Conservation (phyloP, 1,140 invertebrate species). For the Drosophila willistoni region DNA sequence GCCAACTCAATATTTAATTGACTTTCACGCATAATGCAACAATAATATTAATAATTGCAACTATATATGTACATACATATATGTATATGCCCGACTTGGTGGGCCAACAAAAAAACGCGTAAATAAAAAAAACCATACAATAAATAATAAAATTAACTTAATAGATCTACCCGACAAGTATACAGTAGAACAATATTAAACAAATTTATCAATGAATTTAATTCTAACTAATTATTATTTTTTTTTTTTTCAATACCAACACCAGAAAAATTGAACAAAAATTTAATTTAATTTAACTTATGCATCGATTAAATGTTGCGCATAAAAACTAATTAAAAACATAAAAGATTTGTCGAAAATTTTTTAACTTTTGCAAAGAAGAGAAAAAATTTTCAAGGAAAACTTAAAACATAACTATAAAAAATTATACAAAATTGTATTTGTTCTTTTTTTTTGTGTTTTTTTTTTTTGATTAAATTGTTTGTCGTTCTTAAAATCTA, state of each 20-base stretch:
- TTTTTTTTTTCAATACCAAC: constrained; percentile 35
- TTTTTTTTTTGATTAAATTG: constrained; percentile 68
- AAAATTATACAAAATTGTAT: not conserved
- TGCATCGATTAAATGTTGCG: constrained; percentile 24
- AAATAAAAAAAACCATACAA: constrained; percentile 6
- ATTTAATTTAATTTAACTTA: constrained; percentile 29
- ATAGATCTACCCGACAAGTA: constrained; percentile 51
- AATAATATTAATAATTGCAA: constrained; percentile 31
- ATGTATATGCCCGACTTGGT: not conserved
- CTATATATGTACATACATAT: not conserved
- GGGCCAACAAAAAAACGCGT: constrained; percentile 18
- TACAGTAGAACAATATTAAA: constrained; percentile 31
- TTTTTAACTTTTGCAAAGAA: constrained; percentile 63
- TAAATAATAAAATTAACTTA: constrained; percentile 56
- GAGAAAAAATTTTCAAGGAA: constrained; percentile 76
- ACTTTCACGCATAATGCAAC: constrained; percentile 28
- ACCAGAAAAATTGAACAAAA: constrained; percentile 36
- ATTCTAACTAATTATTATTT: not conserved
- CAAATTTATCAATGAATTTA: constrained; percentile 21
- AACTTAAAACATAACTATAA: constrained; percentile 48
- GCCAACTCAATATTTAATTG: constrained; percentile 34
- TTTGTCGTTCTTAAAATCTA: constrained; percentile 35
- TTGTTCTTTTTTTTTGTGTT: constrained; percentile 55
- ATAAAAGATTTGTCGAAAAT: constrained; percentile 57
- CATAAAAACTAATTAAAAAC: constrained; percentile 4